phyloP scores from a whole-genome alignment of 1,140 invertebrate genomes.

The Micrasema longulum region DNA sequence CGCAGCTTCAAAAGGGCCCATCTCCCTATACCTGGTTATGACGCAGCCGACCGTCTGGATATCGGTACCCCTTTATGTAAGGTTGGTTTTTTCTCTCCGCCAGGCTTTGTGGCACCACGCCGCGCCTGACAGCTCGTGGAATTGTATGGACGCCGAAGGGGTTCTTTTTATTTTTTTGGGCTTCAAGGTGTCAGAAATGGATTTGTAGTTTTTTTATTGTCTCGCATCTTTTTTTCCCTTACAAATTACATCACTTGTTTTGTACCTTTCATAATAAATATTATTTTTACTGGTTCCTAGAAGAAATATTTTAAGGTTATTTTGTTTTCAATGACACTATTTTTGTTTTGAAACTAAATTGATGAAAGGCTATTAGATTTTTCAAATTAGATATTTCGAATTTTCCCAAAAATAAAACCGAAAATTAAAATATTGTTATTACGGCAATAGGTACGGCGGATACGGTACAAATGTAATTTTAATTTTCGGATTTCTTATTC shows the following conservation, averaged over 20 bases:
- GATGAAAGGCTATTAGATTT: no score
- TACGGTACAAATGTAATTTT: no score
- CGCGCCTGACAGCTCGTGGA: slow-evolving; percentile 16
- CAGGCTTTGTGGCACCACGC: slow-evolving; percentile 25
- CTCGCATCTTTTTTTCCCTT: slow-evolving; percentile 9
- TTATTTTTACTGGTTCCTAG: neutral
- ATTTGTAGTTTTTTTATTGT: slow-evolving; percentile 28
- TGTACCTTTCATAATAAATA: neutral
- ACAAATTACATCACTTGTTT: slow-evolving; percentile 12
- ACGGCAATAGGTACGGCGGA: no score
- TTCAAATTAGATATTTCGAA: no score
- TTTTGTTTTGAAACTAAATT: no score
- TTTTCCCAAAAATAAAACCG: no score
- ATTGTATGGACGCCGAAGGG: slow-evolving; percentile 29
- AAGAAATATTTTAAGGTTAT: neutral
- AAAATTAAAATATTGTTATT: no score
- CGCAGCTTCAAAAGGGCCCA: neutral
- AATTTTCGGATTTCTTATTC: no score
- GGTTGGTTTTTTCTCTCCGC: slow-evolving; percentile 22
- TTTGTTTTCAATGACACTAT: no score
- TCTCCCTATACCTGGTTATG: slow-evolving; percentile 3
- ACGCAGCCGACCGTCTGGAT: neutral
- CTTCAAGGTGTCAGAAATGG: slow-evolving; percentile 32
- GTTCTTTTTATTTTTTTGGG: slow-evolving; percentile 17
- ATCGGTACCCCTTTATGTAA: slow-evolving; percentile 3